Percentiles rank a stretch among this genome's conserved stretches.
These are phyloP conservation scores for Athalia cordata DNA, from an alignment of 2,888 invertebrate species.

Conservation along the genomic window DNA sequence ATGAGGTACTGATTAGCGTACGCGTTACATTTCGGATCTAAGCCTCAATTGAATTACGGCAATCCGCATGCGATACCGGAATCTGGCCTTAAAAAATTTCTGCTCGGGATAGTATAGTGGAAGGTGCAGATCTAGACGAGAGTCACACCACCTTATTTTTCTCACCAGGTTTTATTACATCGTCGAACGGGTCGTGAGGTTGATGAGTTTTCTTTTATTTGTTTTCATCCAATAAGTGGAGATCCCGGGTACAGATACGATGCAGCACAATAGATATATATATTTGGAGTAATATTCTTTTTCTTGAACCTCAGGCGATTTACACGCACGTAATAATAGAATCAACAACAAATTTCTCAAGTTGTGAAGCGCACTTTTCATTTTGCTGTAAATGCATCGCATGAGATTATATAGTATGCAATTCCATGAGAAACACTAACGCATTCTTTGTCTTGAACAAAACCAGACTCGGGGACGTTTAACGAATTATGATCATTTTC, in stretches of 20 bases:
- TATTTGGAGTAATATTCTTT: constrained; percentile 1
- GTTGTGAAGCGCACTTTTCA: background rate
- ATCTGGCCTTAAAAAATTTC: too few relatives aligned
- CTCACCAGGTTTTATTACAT: constrained; percentile 60
- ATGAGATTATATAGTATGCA: too few relatives aligned
- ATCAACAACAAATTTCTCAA: constrained; percentile 18
- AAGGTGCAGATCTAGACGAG: background rate
- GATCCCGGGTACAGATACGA: constrained; percentile 38
- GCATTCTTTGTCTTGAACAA: too few relatives aligned
- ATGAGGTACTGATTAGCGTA: too few relatives aligned
- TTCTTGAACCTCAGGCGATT: background rate
- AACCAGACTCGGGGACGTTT: background rate
- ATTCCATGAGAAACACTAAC: too few relatives aligned
- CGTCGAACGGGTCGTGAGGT: constrained; percentile 54
- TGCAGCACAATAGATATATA: background rate
- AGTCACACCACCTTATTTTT: constrained; percentile 58
- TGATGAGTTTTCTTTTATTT: constrained; percentile 63
- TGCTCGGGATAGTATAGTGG: background rate
- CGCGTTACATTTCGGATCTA: too few relatives aligned
- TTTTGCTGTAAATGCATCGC: background rate
- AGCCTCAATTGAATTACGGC: too few relatives aligned
- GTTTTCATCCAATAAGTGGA: constrained; percentile 60
- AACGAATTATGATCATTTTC: background rate
- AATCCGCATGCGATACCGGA: too few relatives aligned
- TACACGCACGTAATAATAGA: constrained; percentile 12